Evolutionary conservation across 2,113 vertebrate genomes (phyloP).

Genomic region (Scomber japonicus): DNA sequence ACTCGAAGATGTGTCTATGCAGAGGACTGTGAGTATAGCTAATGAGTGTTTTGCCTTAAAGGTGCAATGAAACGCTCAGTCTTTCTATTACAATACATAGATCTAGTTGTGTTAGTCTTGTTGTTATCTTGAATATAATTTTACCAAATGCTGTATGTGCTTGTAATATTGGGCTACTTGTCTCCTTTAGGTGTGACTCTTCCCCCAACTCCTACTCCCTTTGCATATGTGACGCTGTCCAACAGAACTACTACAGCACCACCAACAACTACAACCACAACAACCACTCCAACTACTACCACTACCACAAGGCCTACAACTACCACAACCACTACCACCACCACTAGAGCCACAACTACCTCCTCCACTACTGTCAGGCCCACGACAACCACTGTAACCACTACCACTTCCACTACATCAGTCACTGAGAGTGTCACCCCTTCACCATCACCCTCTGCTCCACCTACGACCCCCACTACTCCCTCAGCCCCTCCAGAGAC

Average conservation of each 20-base stretch:
- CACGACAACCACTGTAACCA: constrained; percentile 47
- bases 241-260: constrained; percentile 78
- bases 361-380: constrained; percentile 50
- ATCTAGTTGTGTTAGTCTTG: not conserved
- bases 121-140: not conserved
- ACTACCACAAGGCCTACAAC: constrained; percentile 25
- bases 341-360: constrained; percentile 45
- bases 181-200: constrained; percentile 78
- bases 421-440: constrained; percentile 56
- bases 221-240: constrained; percentile 82
- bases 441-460: constrained; percentile 9
- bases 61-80: not conserved
- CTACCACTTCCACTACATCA: constrained; percentile 27
- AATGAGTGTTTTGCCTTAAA: not conserved
- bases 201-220: constrained; percentile 84
- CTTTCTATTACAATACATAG: not conserved
- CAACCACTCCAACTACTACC: constrained; percentile 20
- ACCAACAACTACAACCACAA: constrained; percentile 45
- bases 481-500: constrained; percentile 48
- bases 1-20: constrained; percentile 95
- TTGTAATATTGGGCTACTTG: not conserved
- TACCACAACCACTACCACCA: constrained; percentile 30
- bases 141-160: not conserved
- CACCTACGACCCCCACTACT: constrained; percentile 35
- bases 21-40: constrained; percentile 92